Percentiles rank a stretch among this genome's conserved stretches.
phyloP scores from a whole-genome alignment of 2,797 vertebrate species.

The Serranus cabrilla region DNA sequence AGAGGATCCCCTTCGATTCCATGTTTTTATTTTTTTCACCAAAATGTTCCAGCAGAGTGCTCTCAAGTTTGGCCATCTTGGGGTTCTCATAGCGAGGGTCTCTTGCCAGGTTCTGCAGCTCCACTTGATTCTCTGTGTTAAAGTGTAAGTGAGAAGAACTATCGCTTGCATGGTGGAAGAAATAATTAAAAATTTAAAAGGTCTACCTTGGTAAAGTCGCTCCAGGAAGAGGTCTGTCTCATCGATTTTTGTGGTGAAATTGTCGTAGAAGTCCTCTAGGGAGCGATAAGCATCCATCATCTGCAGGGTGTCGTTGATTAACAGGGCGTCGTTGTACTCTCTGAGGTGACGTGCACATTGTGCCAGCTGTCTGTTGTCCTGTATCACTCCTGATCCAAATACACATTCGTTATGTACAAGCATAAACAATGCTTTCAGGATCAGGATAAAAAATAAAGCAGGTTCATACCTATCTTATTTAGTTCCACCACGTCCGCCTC shows the following conservation, averaged over 20 bases:
- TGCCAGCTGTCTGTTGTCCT: constrained; percentile 71
- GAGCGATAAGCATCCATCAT: constrained; percentile 88
- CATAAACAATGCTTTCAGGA: no score
- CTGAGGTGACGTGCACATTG: constrained; percentile 91
- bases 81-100: constrained; percentile 87
- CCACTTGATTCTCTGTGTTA: constrained; percentile 80
- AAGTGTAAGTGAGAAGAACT: neutral
- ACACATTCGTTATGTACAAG: neutral
- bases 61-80: constrained; percentile 86
- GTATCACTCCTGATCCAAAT: constrained; percentile 77
- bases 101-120: constrained; percentile 73
- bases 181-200: neutral
- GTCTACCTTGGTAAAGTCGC: constrained; percentile 84
- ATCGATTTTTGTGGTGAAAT: constrained; percentile 62
- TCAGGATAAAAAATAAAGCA: neutral
- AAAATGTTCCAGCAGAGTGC: constrained; percentile 87
- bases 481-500: constrained; percentile 90
- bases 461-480: constrained; percentile 84
- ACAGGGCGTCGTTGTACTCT: constrained; percentile 92
- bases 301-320: constrained; percentile 90
- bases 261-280: constrained; percentile 87
- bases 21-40: neutral
- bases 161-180: neutral
- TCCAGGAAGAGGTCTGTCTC: constrained; percentile 84
- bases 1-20: constrained; percentile 88